Base-by-base conservation (phyloP, 2,888 invertebrate species). In the Noctuana brunneofusca region DNA sequence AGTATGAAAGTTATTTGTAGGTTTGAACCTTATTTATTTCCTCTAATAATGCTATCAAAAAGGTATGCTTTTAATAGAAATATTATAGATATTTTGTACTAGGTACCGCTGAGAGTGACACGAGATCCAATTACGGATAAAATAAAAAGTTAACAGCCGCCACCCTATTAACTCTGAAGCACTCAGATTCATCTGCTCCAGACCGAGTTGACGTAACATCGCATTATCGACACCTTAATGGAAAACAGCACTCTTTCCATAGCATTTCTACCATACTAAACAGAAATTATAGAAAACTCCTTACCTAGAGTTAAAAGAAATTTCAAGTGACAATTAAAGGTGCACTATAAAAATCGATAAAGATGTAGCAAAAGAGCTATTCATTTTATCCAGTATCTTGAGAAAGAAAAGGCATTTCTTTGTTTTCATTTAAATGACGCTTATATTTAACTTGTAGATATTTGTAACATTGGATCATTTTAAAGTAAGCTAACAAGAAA, bases 191-290 rank as follows among this genome's bases (percentile, higher is more conserved):
- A 60, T 60, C 60, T 54, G 43, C 32, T 38, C 20, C 24, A 20
- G n/a, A 11, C 18, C 30, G 27, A 52, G 60, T 60, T 60, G 60
- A 60, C 60, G 35, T 48, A 60, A 48, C 60, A 14, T 54, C 48
- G 24, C 53, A 54, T 54, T 60, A 60, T 60, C 59, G 59, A 52
- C 43, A 46, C 53, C 46, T 30, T 60, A 60, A 60, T 60, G 60
- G 60, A 54, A 60, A 59, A 54, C 32, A 53, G 24, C 22, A 18
- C 38, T 14, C 20, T 12, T 14, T 41, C 4, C 24, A 30, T 16
- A 6, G n/a, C 43, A 18, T 43, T 43, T 43, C 18, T 18, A 11
- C 9, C 9, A 16, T 4, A 16, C 14, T 41, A 8, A 43, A 18
- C 18, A 18, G 43, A 43, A 18, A 8, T 43, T 2, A 0, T n/a